These are phyloP conservation scores for Potamilus streckersoni DNA, from an alignment of 1,140 invertebrate species.

Conservation along the genomic window DNA sequence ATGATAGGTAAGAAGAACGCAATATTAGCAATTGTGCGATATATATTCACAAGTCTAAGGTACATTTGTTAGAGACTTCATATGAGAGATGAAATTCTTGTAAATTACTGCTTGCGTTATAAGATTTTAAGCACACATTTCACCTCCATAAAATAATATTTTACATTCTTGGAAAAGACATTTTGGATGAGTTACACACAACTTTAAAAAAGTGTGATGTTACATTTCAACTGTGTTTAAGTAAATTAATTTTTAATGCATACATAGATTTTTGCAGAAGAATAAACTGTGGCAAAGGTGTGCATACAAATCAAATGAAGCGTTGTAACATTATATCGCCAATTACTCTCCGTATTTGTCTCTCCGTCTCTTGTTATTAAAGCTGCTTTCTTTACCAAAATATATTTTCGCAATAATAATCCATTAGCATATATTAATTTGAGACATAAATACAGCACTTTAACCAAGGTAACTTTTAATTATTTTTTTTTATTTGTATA, in stretches of 20 bases:
- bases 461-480: conserved; percentile 1
- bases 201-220: too few relatives aligned
- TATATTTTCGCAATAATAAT: not conserved
- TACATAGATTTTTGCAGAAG: too few relatives aligned
- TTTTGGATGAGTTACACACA: too few relatives aligned
- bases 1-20: conserved; percentile 29
- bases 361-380: too few relatives aligned
- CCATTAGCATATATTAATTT: not conserved
- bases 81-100: not conserved
- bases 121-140: not conserved
- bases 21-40: conserved; percentile 2
- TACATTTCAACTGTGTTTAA: too few relatives aligned
- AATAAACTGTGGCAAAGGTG: too few relatives aligned
- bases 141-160: not conserved
- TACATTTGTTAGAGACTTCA: conserved; percentile 3
- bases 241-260: too few relatives aligned
- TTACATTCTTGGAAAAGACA: too few relatives aligned
- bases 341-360: too few relatives aligned
- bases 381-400: not conserved
- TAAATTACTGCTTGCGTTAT: not conserved
- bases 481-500: conserved; percentile 1
- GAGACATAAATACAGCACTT: not conserved
- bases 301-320: too few relatives aligned
- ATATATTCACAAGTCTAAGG: not conserved
- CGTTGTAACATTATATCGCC: too few relatives aligned